Evolutionary conservation across 37 sponge, comb jelly and placozoan genomes (phyloP).

Genomic region (Lycopodina hypogea): DNA sequence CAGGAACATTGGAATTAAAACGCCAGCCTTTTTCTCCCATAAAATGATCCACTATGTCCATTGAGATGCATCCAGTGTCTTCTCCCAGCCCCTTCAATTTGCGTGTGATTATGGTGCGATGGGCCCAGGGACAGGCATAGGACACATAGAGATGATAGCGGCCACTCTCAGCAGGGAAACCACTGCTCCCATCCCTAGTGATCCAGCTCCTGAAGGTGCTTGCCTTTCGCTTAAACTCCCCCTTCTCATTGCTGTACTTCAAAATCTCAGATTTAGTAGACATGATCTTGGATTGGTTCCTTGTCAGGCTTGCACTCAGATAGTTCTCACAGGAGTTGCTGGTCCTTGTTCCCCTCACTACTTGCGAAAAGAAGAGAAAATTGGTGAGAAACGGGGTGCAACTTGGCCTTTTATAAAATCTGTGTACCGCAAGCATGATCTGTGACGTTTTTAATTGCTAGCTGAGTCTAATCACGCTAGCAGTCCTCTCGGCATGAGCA

Average conservation of each 20-base stretch:
- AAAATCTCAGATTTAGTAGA: background rate
- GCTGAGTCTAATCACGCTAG: no score
- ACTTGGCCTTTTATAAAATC: no score
- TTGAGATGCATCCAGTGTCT: slow-evolving; percentile 49
- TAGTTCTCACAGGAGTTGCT: no score
- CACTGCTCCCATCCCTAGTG: slow-evolving; percentile 44
- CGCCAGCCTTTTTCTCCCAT: slow-evolving; percentile 77
- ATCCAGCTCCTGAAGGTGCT: slow-evolving; percentile 67
- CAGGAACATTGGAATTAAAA: slow-evolving; percentile 58
- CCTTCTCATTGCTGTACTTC: slow-evolving; percentile 27
- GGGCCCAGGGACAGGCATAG: slow-evolving; percentile 91
- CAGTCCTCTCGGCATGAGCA: no score
- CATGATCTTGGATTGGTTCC: no score
- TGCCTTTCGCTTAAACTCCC: slow-evolving; percentile 69
- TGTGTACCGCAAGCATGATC: no score
- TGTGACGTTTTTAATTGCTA: no score
- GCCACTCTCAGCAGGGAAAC: slow-evolving; percentile 64
- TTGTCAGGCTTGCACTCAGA: no score
- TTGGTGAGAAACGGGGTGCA: no score
- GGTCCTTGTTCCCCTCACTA: no score
- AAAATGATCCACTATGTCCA: slow-evolving; percentile 69
- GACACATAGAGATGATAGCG: slow-evolving; percentile 94
- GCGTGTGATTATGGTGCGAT: slow-evolving; percentile 71
- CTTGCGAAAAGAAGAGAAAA: no score
- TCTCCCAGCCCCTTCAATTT: slow-evolving; percentile 85